Conservation (phyloP, 1,140 invertebrate species). For the Ectropis grisescens region DNA sequence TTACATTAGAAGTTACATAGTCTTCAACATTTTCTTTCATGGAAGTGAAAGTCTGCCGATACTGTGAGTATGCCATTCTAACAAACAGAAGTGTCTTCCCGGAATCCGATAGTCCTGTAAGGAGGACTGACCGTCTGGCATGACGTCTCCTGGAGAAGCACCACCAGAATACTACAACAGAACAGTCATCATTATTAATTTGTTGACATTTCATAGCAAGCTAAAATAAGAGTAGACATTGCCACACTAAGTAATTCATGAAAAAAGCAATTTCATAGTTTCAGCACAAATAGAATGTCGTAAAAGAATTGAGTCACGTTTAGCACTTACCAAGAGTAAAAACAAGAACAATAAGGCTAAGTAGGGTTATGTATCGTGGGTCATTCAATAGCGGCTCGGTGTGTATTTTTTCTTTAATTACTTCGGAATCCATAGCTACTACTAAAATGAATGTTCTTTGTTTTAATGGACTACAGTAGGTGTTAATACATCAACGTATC, state of each 20-base stretch:
- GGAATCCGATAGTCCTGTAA: conserved; percentile 87
- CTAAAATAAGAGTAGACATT: too few relatives aligned
- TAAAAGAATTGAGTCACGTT: too few relatives aligned
- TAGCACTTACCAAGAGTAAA: conserved; percentile 43
- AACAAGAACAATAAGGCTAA: conserved; percentile 46
- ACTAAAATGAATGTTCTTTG: too few relatives aligned
- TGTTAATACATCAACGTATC: too few relatives aligned
- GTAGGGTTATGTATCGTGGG: conserved; percentile 56
- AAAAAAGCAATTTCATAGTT: too few relatives aligned
- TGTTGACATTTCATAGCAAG: too few relatives aligned
- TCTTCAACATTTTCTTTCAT: conserved; percentile 86
- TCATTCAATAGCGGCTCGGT: conserved; percentile 54
- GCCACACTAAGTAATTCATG: too few relatives aligned
- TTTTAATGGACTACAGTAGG: too few relatives aligned
- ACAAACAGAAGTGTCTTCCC: conserved; percentile 90
- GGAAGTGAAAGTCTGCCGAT: conserved; percentile 85
- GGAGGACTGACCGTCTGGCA: conserved; percentile 74
- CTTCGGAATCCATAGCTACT: conserved; percentile 39
- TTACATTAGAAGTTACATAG: conserved; percentile 66
- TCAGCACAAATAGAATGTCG: too few relatives aligned
- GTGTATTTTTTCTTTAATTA: conserved; percentile 55
- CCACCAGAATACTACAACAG: conserved; percentile 70
- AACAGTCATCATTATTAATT: conserved; percentile 8
- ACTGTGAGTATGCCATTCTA: conserved; percentile 78
- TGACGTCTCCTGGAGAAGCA: conserved; percentile 70